Conservation (phyloP, 2,113 vertebrate genomes). For the Polypterus bichir region DNA sequence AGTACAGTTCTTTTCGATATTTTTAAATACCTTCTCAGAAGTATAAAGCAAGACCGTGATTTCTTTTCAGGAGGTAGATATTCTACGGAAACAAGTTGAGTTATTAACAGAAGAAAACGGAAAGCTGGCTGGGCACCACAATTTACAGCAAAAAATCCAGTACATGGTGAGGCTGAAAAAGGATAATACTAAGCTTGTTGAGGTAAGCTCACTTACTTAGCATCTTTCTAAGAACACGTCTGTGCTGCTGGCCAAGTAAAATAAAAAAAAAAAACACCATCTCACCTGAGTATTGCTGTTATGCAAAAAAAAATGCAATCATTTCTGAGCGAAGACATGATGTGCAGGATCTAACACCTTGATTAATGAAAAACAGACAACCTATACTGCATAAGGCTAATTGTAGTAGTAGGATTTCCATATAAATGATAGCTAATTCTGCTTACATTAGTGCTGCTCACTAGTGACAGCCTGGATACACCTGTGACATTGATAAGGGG, state of each 20-base stretch:
- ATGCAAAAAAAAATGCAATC: no score
- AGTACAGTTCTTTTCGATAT: not conserved
- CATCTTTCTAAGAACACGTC: not conserved
- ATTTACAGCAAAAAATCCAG: conserved; percentile 87
- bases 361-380: no score
- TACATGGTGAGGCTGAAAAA: conserved; percentile 90
- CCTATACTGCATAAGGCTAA: no score
- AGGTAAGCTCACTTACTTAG: conserved; percentile 45
- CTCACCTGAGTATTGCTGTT: no score
- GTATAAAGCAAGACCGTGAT: not conserved
- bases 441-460: no score
- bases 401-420: no score
- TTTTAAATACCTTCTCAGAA: not conserved
- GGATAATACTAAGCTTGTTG: conserved; percentile 69
- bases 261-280: no score
- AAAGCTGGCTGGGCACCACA: conserved; percentile 83
- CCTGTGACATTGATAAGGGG: no score
- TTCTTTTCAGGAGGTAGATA: conserved; percentile 59
- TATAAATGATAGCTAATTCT: no score
- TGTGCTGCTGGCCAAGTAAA: not conserved
- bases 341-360: no score
- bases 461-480: no score
- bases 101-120: conserved; percentile 81
- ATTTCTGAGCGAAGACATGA: no score
- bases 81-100: conserved; percentile 68